These are phyloP conservation scores for Hirtodrosophila duncani DNA, from an alignment of 2,888 invertebrate genomes.

Conservation along the genomic window DNA sequence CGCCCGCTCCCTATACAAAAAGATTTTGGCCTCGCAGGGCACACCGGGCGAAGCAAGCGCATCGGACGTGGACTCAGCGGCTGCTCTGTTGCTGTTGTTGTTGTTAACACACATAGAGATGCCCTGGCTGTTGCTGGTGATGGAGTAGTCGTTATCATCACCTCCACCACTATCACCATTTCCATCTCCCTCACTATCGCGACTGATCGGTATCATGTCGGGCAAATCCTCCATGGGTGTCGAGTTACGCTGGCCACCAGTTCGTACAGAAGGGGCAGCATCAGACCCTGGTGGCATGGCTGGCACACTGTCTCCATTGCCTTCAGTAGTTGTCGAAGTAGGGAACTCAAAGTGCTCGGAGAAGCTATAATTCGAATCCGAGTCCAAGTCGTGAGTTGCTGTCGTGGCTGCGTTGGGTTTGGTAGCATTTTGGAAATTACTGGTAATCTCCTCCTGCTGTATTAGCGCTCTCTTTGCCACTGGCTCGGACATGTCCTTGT, in stretches of 20 bases:
- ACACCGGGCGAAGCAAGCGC: constrained; percentile 42
- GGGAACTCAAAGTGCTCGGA: constrained; percentile 76
- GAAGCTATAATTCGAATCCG: constrained; percentile 78
- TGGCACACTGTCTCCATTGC: neutral
- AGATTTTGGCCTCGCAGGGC: constrained; percentile 79
- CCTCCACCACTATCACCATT: constrained; percentile 10
- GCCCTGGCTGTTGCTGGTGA: constrained; percentile 36
- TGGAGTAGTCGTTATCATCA: constrained; percentile 12
- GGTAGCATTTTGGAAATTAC: constrained; percentile 16
- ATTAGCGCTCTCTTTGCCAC: constrained; percentile 2
- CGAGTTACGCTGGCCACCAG: neutral
- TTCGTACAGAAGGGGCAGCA: no score
- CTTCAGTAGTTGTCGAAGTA: constrained; percentile 32
- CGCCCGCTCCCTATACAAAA: constrained; percentile 79
- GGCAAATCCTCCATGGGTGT: constrained; percentile 66
- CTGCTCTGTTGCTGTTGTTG: neutral
- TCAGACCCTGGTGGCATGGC: neutral
- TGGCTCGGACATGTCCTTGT: neutral
- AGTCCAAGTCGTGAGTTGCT: constrained; percentile 59
- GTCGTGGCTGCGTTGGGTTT: neutral
- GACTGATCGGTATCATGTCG: constrained; percentile 69
- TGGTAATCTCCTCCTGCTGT: constrained; percentile 35
- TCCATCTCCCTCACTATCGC: constrained; percentile 8
- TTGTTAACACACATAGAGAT: constrained; percentile 63
- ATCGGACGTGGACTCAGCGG: neutral